These are phyloP conservation scores for Tetramorium bicarinatum DNA, from an alignment of 2,888 invertebrate species.

Conservation along the genomic window DNA sequence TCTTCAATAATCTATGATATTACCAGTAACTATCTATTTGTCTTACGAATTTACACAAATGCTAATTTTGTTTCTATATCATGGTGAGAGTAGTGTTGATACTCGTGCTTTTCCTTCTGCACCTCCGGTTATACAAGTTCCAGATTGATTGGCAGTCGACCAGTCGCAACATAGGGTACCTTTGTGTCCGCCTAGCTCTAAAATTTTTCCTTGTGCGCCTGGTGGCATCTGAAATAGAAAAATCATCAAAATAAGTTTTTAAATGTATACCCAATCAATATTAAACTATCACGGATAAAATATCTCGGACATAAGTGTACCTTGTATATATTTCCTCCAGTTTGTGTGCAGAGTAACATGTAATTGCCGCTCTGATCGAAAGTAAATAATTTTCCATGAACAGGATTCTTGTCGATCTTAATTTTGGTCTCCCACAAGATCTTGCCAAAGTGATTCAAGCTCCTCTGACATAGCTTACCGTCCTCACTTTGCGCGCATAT, in stretches of 20 bases:
- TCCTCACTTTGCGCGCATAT: constrained; percentile 88
- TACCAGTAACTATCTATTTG: constrained; percentile 24
- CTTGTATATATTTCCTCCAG: constrained; percentile 85
- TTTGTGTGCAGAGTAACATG: constrained; percentile 85
- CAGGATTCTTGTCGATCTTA: constrained; percentile 84
- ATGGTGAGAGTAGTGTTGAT: constrained; percentile 88
- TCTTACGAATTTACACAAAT: constrained; percentile 84
- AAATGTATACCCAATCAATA: not conserved
- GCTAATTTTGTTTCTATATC: constrained; percentile 84
- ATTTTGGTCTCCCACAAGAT: constrained; percentile 84
- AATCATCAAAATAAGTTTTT: constrained; percentile 6
- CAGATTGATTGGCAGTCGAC: constrained; percentile 88
- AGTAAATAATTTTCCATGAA: constrained; percentile 85
- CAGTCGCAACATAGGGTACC: constrained; percentile 88
- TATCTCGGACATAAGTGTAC: constrained; percentile 69
- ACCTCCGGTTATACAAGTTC: constrained; percentile 88
- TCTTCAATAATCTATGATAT: constrained; percentile 38
- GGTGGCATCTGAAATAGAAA: constrained; percentile 84
- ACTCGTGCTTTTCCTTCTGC: constrained; percentile 88
- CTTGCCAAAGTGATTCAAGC: constrained; percentile 87
- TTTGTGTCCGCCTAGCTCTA: constrained; percentile 88
- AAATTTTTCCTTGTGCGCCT: constrained; percentile 83
- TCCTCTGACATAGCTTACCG: constrained; percentile 84
- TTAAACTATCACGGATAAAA: not conserved
- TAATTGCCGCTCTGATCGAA: constrained; percentile 85